Percentiles rank a stretch among this genome's conserved stretches.
phyloP scores from a whole-genome alignment of 2,797 vertebrate species.

The Poecilia picta region DNA sequence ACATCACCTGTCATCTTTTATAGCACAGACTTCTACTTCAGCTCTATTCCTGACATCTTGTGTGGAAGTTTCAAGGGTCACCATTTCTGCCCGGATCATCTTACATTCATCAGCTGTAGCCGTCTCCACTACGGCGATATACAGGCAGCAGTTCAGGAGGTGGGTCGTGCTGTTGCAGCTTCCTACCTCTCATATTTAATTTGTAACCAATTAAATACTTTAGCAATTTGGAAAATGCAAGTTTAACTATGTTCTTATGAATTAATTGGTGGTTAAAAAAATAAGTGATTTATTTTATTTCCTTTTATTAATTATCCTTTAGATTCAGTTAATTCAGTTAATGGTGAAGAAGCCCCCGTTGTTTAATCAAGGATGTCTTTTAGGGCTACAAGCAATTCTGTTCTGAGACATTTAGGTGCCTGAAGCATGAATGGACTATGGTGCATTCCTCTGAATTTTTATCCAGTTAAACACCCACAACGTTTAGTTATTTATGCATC shows the following conservation, averaged over 20 bases:
- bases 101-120: neutral
- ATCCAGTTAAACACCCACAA: too few relatives aligned
- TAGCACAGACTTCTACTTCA: conserved; percentile 49
- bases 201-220: neutral
- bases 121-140: neutral
- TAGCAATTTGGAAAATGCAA: neutral
- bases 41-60: conserved; percentile 26
- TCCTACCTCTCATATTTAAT: neutral
- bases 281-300: neutral
- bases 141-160: conserved; percentile 15
- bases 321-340: neutral
- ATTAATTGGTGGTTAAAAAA: neutral
- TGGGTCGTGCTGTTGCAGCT: neutral
- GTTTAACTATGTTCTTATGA: neutral
- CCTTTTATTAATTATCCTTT: neutral
- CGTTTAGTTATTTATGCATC: too few relatives aligned
- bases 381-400: neutral
- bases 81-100: conserved; percentile 12
- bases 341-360: too few relatives aligned
- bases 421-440: too few relatives aligned
- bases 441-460: too few relatives aligned
- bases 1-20: conserved; percentile 39
- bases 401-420: too few relatives aligned
- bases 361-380: neutral
- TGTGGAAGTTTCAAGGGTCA: conserved; percentile 12